Percentiles rank a stretch among this genome's conserved stretches.
phyloP scores from a whole-genome alignment of 1,140 invertebrate species.

The Drosophila santomea region DNA sequence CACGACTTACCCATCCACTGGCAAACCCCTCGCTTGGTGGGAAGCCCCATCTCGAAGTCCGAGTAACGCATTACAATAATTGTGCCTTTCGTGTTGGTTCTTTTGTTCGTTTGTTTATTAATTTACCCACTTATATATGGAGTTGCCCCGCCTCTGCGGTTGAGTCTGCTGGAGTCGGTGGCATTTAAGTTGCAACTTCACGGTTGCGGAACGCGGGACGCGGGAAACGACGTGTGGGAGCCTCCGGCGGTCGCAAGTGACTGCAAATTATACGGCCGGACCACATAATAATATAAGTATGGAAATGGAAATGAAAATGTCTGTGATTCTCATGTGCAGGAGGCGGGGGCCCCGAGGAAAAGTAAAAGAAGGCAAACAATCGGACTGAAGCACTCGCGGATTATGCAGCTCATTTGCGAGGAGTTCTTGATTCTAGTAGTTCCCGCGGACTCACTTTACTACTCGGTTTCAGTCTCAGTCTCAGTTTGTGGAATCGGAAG shows the following conservation, averaged over 20 bases:
- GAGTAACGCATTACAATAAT: conserved; percentile 43
- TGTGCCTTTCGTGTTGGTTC: conserved; percentile 38
- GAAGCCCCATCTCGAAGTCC: conserved; percentile 22
- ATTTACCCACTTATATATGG: conserved; percentile 39
- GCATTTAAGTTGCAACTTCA: conserved; percentile 48
- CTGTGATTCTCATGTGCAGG: conserved; percentile 74
- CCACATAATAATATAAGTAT: conserved; percentile 68
- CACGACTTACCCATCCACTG: conserved; percentile 1
- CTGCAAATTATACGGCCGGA: conserved; percentile 75
- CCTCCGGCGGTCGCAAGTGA: conserved; percentile 48
- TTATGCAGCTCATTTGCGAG: conserved; percentile 76
- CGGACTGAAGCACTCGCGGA: conserved; percentile 56
- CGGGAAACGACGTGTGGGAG: conserved; percentile 53
- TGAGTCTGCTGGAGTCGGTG: conserved; percentile 37
- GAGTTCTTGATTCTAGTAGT: conserved; percentile 17
- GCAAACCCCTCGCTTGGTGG: conserved; percentile 3
- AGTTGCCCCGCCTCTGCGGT: conserved; percentile 55
- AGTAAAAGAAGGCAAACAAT: conserved; percentile 20
- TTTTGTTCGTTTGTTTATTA: conserved; percentile 54
- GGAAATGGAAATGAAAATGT: conserved; percentile 67
- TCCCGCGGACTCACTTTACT: conserved; percentile 14
- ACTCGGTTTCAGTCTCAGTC: too few species aligned
- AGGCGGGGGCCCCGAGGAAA: neutral
- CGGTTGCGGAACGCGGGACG: conserved; percentile 50
- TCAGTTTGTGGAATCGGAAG: conserved; percentile 58